phyloP scores from a whole-genome alignment of 2,888 invertebrate species.

The Napeogenes sylphis region DNA sequence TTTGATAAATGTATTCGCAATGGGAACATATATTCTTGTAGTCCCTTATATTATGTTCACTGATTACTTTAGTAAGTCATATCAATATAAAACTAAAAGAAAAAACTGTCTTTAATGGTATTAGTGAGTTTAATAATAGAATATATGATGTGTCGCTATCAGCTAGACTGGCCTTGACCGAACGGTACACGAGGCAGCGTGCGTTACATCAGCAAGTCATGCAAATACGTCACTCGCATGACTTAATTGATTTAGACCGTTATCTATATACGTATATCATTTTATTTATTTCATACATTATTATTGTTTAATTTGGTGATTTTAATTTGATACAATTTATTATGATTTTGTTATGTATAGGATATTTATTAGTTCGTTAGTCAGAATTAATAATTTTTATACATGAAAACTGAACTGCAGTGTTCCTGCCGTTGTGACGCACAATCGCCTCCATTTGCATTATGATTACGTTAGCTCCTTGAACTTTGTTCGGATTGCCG shows the following conservation, averaged over 20 bases:
- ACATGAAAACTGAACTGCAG: not conserved
- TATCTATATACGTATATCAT: no score
- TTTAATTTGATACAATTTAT: not conserved
- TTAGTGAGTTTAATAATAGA: not conserved
- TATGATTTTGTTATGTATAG: not conserved
- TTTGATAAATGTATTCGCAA: no score
- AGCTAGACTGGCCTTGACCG: constrained; percentile 32
- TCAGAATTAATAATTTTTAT: no score
- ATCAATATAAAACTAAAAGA: no score
- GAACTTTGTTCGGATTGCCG: constrained; percentile 26
- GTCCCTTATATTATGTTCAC: no score
- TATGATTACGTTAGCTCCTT: constrained; percentile 28
- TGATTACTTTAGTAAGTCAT: no score
- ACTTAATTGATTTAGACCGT: no score
- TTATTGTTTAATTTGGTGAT: not conserved
- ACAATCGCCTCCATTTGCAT: constrained; percentile 20
- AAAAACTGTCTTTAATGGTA: not conserved
- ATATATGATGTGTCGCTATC: constrained; percentile 14
- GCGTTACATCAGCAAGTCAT: constrained; percentile 22
- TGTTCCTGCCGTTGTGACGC: constrained; percentile 15
- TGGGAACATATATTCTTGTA: no score
- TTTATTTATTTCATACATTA: no score
- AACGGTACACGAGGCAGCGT: constrained; percentile 35
- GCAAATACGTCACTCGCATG: not conserved
- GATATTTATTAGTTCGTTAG: no score